Base-by-base conservation (phyloP, 2,797 vertebrate species). In the Halcyon leucocephala region DNA sequence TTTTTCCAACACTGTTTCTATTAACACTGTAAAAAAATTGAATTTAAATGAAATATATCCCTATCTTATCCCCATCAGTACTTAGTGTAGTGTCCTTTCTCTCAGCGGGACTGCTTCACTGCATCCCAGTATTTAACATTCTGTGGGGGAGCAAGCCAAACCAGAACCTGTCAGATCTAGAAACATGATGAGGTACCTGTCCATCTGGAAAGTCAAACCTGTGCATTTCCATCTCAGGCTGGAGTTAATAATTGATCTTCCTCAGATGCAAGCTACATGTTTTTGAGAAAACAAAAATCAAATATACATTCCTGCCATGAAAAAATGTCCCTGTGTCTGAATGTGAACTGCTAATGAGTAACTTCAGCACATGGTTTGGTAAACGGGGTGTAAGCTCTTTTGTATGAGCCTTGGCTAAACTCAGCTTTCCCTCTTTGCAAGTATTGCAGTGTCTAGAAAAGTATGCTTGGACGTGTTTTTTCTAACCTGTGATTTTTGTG, bases 171-270 rank as follows among this genome's bases (percentile, higher is more conserved):
- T 52, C 62, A 44, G 67, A 66, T 64, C 70, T 37, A 42, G 86
- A 86, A 92, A 64, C 48, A 42, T 1, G 5, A 42, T 24, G 25
- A 76, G 25, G 26, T 44, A 35, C 31, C 39, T 61, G 58, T 37
- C 24, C 42, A 46, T 73, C 37, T 49, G 65, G 52, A 42, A 72
- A 72, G 55, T 84, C 66, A 60, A 89, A 80, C 44, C 54, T 74
- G 60, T 48, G 28, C 7, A 5, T 25, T 61, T 92, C 51, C 72
- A 42, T 60, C 65, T 80, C 41, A 44, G 81, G 41, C 31, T 35
- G 49, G 25, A 81, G 93, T 96, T 97, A 96, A 96, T 96, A 33
- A 95, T 96, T 95, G 60, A 94, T 61, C 24, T 49, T 74, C 35
- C 31, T 77, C 31, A 62, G 55, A 29, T 89, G 54, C 55, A 80